Percentiles rank a stretch among this genome's conserved stretches.
phyloP scores from a whole-genome alignment of 2,888 invertebrate genomes.

The Smittia sp. region DNA sequence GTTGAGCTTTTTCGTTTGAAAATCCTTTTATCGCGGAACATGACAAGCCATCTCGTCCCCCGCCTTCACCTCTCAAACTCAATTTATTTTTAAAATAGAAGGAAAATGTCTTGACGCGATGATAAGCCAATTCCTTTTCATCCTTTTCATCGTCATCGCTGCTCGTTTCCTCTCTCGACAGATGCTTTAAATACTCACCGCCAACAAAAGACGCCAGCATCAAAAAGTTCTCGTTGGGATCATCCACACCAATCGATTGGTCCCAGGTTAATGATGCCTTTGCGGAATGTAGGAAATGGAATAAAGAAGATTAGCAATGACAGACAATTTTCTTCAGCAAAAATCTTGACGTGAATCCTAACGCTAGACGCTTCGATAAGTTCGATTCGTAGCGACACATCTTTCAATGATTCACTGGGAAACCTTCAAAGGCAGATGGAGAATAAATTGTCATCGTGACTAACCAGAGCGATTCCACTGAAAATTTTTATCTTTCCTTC shows the following conservation, averaged over 20 bases:
- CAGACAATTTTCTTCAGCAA: neutral
- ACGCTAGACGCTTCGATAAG: slow-evolving; percentile 8
- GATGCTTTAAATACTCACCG: slow-evolving; percentile 29
- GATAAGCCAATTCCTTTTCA: slow-evolving; percentile 29
- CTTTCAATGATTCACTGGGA: neutral
- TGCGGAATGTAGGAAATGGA: neutral
- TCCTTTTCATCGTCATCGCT: slow-evolving; percentile 1
- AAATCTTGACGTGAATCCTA: too few relatives aligned
- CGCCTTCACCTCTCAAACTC: slow-evolving; percentile 24
- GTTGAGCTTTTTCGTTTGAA: neutral
- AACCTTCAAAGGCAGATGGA: neutral
- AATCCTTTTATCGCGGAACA: slow-evolving; percentile 9
- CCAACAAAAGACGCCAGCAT: slow-evolving; percentile 41
- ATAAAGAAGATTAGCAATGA: neutral
- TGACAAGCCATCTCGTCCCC: neutral
- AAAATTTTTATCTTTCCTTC: slow-evolving; percentile 51
- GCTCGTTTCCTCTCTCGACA: neutral
- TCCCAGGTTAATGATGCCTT: slow-evolving; percentile 43
- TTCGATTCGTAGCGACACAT: too few relatives aligned
- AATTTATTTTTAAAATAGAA: slow-evolving; percentile 21
- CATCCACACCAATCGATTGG: slow-evolving; percentile 43
- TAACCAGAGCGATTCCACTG: slow-evolving; percentile 49
- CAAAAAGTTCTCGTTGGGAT: slow-evolving; percentile 45
- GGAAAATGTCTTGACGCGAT: slow-evolving; percentile 25
- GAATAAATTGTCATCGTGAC: slow-evolving; percentile 6